Evolutionary conservation across 2,888 invertebrate genomes (phyloP).

Genomic region (Cyrtodaria siliqua): DNA sequence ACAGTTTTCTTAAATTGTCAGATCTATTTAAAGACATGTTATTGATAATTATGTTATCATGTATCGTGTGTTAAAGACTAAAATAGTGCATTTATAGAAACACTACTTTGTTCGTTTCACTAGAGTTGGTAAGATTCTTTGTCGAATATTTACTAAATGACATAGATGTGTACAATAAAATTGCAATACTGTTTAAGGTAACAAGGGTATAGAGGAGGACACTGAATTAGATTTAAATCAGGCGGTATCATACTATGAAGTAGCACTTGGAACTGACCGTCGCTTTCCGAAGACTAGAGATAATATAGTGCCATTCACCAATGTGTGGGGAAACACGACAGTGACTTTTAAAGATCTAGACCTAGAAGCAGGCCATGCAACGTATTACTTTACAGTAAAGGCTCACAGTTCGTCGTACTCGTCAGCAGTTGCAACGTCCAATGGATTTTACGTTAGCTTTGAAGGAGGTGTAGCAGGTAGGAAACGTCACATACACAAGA

Average conservation of each 20-base stretch:
- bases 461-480: constrained; percentile 64
- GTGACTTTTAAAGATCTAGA: constrained; percentile 68
- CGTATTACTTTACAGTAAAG: constrained; percentile 74
- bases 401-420: constrained; percentile 69
- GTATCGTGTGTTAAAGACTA: too few relatives aligned
- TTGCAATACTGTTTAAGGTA: constrained; percentile 45
- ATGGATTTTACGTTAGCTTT: constrained; percentile 72
- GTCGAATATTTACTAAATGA: too few relatives aligned
- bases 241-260: constrained; percentile 67
- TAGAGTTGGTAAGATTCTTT: too few relatives aligned
- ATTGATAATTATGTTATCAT: too few relatives aligned
- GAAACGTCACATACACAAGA: too few relatives aligned
- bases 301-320: constrained; percentile 71
- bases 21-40: too few relatives aligned
- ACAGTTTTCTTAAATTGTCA: too few relatives aligned
- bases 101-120: too few relatives aligned
- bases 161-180: too few relatives aligned
- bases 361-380: constrained; percentile 54
- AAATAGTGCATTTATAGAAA: too few relatives aligned
- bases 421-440: constrained; percentile 67
- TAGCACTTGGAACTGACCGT: constrained; percentile 74
- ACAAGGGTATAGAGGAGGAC: constrained; percentile 35
- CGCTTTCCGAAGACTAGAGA: constrained; percentile 68
- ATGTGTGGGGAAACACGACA: constrained; percentile 68
- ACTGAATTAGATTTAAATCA: constrained; percentile 53